Evolutionary conservation across 1,140 invertebrate species (phyloP).

Genomic region (Antheraea pernyi): DNA sequence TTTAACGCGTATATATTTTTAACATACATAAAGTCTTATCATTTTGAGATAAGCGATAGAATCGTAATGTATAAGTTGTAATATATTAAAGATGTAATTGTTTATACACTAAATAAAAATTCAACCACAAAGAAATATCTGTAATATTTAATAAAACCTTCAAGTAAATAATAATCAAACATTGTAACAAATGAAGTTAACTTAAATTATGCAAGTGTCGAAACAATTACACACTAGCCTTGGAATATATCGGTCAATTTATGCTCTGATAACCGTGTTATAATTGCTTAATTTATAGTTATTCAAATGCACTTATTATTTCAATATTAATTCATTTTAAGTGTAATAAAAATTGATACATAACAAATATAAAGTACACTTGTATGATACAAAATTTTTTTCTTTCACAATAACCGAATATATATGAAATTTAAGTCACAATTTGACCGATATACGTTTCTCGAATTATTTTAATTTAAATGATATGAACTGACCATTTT

Average conservation of each 20-base stretch:
- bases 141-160: not conserved
- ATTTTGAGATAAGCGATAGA: no score
- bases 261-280: constrained; percentile 20
- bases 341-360: not conserved
- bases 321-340: not conserved
- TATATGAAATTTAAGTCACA: constrained; percentile 5
- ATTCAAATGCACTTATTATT: not conserved
- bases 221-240: constrained; percentile 14
- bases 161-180: not conserved
- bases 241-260: constrained; percentile 21
- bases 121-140: not conserved
- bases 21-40: no score
- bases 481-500: constrained; percentile 63
- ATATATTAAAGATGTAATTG: no score
- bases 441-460: constrained; percentile 8
- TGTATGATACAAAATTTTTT: not conserved
- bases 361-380: no score
- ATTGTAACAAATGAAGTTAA: not conserved
- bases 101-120: not conserved
- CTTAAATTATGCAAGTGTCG: not conserved
- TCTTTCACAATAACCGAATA: not conserved
- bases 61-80: no score
- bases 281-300: constrained; percentile 10
- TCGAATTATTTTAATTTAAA: constrained; percentile 10
- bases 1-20: no score